Percentiles rank a stretch among this genome's conserved stretches.
phyloP scores from a whole-genome alignment of 92 coral and sea anemone species.

The Bergia puertoricense region DNA sequence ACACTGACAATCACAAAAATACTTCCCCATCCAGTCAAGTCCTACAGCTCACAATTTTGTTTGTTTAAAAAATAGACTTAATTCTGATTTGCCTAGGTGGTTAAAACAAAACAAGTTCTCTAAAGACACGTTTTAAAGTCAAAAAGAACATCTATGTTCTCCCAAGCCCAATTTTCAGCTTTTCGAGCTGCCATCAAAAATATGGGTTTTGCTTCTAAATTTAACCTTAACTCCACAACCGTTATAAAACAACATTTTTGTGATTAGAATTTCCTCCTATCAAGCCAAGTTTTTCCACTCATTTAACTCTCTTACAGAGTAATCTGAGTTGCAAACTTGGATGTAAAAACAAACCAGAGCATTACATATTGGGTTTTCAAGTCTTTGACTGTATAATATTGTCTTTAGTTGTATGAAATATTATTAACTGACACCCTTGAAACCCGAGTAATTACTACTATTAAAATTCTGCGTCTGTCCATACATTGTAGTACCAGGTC shows the following conservation, averaged over 20 bases:
- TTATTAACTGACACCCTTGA: conserved; percentile 80
- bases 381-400: neutral
- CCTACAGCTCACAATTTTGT: neutral
- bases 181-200: conserved; percentile 6
- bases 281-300: neutral
- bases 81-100: neutral
- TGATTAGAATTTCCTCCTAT: neutral
- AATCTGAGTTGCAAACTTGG: neutral
- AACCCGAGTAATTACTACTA: conserved; percentile 63
- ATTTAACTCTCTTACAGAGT: neutral
- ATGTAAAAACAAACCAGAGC: neutral
- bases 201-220: neutral
- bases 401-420: neutral
- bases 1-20: conserved; percentile 4
- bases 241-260: neutral
- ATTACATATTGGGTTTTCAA: neutral
- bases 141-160: neutral
- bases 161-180: neutral
- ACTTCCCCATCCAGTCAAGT: neutral
- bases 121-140: neutral
- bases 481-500: conserved; percentile 59
- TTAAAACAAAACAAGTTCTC: neutral
- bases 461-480: conserved; percentile 71
- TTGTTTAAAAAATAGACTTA: neutral
- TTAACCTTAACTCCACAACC: neutral